Base-by-base conservation (phyloP, 2,113 vertebrate species). In the Grammomys surdaster region DNA sequence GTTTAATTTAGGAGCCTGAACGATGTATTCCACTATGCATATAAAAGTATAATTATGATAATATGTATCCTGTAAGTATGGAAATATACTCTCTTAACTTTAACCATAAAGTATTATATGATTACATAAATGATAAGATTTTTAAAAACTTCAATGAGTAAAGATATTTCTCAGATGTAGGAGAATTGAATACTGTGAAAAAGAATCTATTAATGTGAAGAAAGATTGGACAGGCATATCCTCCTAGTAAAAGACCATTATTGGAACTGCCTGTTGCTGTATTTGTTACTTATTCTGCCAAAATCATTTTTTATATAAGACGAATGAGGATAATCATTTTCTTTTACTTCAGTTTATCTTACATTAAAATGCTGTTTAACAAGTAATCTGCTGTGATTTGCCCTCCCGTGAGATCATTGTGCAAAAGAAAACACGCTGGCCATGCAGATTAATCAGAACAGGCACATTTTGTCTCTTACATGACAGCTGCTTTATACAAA, bases 101-200 rank as follows among this genome's bases (percentile, higher is more conserved):
- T 90, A 75, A n/a, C 31, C 54, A 75, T 40, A 24, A 88, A 73
- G 31, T 16, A 85, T 85, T 88, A 70, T 89, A 40, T 92, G 48
- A n/a, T 90, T 90, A 75, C 28, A 84, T 28, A 95, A 58, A 86
- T 43, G 17, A 48, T 76, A 76, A 91, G 36, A 94, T 67, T 73
- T 94, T 93, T 72, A 89, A 60, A 88, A 81, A 63, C 12, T 51
- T 94, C 22, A 93, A 4, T 85, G 28, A 86, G 16, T 85, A 60
- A 60, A 69, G 6, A 73, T 93, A 40, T 93, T 89, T 97, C 40
- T 91, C 20, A 82, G 65, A 46, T 58, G 14, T 76, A 7, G 91
- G 72, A 95, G 54, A 96, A 91, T 63, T 92, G 63, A 97, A 95
- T 80, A 54, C 40, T 56, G 54, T 93, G 80, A 89, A 91, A 89